phyloP scores from a whole-genome alignment of 2,888 invertebrate genomes.

The Hydrotaea cyrtoneurina region DNA sequence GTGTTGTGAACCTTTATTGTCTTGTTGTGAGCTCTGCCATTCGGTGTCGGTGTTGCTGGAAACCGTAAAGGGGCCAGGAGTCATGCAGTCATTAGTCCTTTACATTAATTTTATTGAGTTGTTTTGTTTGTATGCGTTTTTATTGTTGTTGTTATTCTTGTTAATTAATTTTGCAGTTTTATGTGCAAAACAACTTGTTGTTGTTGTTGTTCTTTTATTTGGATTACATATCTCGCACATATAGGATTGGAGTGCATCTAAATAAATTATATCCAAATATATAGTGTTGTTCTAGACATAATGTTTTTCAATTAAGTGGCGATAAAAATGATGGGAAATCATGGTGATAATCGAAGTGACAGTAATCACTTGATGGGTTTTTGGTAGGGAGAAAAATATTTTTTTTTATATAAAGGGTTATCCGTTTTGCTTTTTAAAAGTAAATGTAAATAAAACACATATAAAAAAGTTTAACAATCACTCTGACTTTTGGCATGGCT shows the following conservation, averaged over 20 bases:
- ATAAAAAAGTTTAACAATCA: too few relatives aligned
- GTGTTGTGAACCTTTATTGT: conserved; percentile 27
- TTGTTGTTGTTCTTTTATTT: neutral
- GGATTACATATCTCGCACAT: neutral
- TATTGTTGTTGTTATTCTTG: neutral
- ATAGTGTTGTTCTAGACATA: neutral
- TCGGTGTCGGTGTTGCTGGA: neutral
- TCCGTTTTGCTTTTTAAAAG: too few relatives aligned
- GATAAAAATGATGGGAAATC: neutral
- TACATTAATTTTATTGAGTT: conserved; percentile 25
- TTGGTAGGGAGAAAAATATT: too few relatives aligned
- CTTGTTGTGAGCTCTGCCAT: neutral
- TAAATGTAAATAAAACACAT: too few relatives aligned
- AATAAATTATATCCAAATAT: too few relatives aligned
- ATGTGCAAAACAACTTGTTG: conserved; percentile 22
- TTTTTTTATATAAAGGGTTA: too few relatives aligned
- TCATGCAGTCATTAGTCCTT: conserved; percentile 13
- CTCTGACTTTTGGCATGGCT: too few relatives aligned
- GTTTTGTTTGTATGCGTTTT: conserved; percentile 3
- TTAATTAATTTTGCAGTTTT: conserved; percentile 27
- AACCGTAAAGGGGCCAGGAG: neutral
- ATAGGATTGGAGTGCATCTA: too few relatives aligned
- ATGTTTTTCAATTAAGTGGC: neutral
- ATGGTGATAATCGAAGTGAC: neutral
- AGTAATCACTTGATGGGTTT: too few relatives aligned